Conservation (phyloP, 2,113 vertebrate genomes). For the Atractosteus spatula region DNA sequence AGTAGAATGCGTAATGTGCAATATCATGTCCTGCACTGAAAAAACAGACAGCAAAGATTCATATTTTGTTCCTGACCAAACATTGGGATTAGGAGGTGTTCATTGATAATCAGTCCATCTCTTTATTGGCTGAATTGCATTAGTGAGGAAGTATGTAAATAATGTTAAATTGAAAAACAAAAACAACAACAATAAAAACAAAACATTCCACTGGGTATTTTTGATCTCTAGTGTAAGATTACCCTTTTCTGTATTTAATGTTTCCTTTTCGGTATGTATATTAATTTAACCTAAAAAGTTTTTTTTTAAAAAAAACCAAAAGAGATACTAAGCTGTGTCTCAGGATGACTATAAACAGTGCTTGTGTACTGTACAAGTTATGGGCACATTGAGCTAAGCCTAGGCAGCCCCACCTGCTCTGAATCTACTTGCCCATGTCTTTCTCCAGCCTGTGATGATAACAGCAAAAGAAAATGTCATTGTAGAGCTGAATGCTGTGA, state of each 20-base stretch:
- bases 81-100: background rate
- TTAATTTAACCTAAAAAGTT: slow-evolving; percentile 25
- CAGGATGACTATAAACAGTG: no score
- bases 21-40: no score
- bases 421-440: no score
- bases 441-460: no score
- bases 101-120: background rate
- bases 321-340: slow-evolving; percentile 16
- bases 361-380: no score
- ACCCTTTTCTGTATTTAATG: background rate
- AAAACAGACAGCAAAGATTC: no score
- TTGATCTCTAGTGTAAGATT: slow-evolving; percentile 8
- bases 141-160: background rate
- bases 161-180: background rate
- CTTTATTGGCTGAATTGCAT: background rate
- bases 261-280: slow-evolving; percentile 1
- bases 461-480: no score
- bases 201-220: background rate
- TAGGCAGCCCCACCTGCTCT: no score
- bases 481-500: no score
- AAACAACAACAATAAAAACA: background rate
- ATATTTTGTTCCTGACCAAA: background rate
- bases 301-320: slow-evolving; percentile 28
- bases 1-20: no score
- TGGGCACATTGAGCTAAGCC: no score